Evolutionary conservation across 2,797 vertebrate species (phyloP).

Genomic region (Iguana delicatissima): DNA sequence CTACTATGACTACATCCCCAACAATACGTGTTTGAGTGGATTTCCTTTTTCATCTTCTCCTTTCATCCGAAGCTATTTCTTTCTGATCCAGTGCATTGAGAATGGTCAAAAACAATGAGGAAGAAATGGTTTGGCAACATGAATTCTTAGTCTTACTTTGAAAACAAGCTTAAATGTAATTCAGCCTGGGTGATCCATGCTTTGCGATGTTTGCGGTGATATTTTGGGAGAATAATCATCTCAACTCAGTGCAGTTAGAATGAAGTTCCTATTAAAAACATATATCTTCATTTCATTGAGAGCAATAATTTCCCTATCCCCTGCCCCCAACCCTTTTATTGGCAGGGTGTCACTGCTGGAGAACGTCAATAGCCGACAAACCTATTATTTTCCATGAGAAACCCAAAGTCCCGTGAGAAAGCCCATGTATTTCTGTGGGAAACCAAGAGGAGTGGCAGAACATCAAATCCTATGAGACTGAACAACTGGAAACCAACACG

Average conservation of each 20-base stretch:
- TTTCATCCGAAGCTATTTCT: neutral
- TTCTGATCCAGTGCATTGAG: neutral
- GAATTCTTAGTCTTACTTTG: neutral
- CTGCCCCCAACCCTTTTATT: slow-evolving; percentile 64
- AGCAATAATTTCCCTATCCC: slow-evolving; percentile 51
- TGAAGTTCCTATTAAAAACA: slow-evolving; percentile 52
- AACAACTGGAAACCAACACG: slow-evolving; percentile 73
- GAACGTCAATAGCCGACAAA: slow-evolving; percentile 66
- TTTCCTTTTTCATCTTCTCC: neutral
- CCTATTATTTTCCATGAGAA: slow-evolving; percentile 75
- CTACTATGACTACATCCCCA: neutral
- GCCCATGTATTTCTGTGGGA: slow-evolving; percentile 79
- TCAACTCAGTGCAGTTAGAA: slow-evolving; percentile 59
- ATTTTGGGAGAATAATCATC: slow-evolving; percentile 71
- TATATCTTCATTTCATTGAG: slow-evolving; percentile 72
- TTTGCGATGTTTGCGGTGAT: slow-evolving; percentile 59
- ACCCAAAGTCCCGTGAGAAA: slow-evolving; percentile 80
- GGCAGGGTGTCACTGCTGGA: slow-evolving; percentile 71
- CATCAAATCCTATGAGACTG: slow-evolving; percentile 75
- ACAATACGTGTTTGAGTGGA: neutral
- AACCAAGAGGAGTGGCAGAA: slow-evolving; percentile 73
- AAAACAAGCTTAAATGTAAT: slow-evolving; percentile 13
- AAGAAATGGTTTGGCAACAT: neutral
- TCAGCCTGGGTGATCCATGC: slow-evolving; percentile 55
- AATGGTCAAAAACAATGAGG: neutral